Evolutionary conservation across 1,140 invertebrate species (phyloP).

Genomic region (Leptinotarsa texana): DNA sequence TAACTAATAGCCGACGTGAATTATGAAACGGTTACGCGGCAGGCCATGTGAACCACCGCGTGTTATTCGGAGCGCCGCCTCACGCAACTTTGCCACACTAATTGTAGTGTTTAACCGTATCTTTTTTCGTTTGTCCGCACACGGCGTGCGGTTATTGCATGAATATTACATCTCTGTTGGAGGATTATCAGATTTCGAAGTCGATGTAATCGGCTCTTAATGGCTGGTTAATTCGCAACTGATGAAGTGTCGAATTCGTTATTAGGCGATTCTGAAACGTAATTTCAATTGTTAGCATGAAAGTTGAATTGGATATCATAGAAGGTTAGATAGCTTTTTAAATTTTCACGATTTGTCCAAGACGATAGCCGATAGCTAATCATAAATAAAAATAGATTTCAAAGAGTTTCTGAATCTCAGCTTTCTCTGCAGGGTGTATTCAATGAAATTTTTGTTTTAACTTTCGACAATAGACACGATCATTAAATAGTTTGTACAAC

Average conservation of each 20-base stretch:
- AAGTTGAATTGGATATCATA: neutral
- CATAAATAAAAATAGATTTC: too few relatives aligned
- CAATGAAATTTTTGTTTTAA: too few relatives aligned
- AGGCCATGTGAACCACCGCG: constrained; percentile 36
- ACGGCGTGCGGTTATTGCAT: constrained; percentile 4
- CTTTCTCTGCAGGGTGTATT: too few relatives aligned
- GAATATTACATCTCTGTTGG: constrained; percentile 6
- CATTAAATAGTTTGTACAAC: too few relatives aligned
- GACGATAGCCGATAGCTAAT: too few relatives aligned
- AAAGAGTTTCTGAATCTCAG: too few relatives aligned
- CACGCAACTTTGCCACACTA: constrained; percentile 33
- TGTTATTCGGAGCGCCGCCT: constrained; percentile 27
- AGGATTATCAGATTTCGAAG: constrained; percentile 1
- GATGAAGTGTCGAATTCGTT: neutral
- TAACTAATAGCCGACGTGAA: constrained; percentile 47
- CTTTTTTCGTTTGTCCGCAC: constrained; percentile 2
- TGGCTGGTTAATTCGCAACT: neutral
- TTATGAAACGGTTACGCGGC: constrained; percentile 42
- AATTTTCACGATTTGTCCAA: too few relatives aligned
- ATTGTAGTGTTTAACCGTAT: constrained; percentile 28
- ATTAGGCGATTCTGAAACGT: neutral
- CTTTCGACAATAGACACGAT: too few relatives aligned
- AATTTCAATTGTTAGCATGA: neutral
- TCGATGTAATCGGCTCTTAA: neutral
- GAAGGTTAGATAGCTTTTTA: too few relatives aligned